phyloP scores from a whole-genome alignment of 2,113 vertebrate species.

The Echinops telfairi region DNA sequence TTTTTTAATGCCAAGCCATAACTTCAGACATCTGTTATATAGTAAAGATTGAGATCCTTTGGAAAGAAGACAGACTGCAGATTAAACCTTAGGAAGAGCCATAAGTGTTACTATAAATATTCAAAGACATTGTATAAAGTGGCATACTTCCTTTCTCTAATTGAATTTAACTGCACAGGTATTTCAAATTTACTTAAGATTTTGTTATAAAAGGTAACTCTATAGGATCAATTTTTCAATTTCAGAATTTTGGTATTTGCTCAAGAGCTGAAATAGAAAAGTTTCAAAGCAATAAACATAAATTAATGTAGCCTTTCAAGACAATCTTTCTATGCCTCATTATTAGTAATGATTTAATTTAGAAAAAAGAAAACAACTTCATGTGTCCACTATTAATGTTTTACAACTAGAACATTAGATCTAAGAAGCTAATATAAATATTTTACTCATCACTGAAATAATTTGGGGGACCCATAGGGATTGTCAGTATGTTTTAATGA shows the following conservation, averaged over 20 bases:
- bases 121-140: background rate
- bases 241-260: background rate
- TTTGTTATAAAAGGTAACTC: constrained; percentile 6
- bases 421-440: constrained; percentile 21
- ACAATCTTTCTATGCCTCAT: background rate
- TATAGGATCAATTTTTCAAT: constrained; percentile 19
- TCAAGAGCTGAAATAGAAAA: constrained; percentile 19
- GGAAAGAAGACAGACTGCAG: background rate
- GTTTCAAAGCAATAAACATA: background rate
- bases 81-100: background rate
- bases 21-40: background rate
- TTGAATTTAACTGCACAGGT: background rate
- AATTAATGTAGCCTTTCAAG: background rate
- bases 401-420: constrained; percentile 13
- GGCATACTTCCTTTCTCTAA: background rate
- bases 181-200: constrained; percentile 23
- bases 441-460: background rate
- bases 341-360: background rate
- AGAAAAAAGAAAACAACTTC: background rate
- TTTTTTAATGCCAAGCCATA: background rate
- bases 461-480: background rate
- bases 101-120: background rate
- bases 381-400: background rate
- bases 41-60: background rate
- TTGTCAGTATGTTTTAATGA: background rate